Percentiles rank a stretch among this genome's conserved stretches.
These are phyloP conservation scores for Archips crataeganus DNA, from an alignment of 2,888 invertebrate genomes.

Conservation along the genomic window DNA sequence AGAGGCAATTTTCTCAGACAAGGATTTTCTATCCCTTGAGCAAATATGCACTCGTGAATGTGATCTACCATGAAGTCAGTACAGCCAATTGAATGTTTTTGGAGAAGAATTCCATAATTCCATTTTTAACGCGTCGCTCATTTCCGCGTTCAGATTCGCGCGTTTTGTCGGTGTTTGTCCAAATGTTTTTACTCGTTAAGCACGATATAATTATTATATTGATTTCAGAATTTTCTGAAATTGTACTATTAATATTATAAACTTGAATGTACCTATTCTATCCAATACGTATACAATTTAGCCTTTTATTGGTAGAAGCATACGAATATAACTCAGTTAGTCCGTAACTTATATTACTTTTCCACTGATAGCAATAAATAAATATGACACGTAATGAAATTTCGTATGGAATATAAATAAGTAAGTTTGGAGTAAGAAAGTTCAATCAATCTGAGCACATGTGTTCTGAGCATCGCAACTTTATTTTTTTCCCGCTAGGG, in stretches of 20 bases:
- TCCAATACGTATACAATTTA: not conserved
- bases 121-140: not conserved
- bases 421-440: slow-evolving; percentile 51
- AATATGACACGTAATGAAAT: slow-evolving; percentile 37
- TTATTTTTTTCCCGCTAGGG: slow-evolving; percentile 57
- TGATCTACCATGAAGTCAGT: slow-evolving; percentile 64
- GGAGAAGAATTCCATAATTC: slow-evolving; percentile 44
- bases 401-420: slow-evolving; percentile 45
- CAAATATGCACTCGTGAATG: slow-evolving; percentile 74
- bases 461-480: slow-evolving; percentile 51
- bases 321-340: slow-evolving; percentile 3
- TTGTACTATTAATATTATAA: not conserved
- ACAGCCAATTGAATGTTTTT: slow-evolving; percentile 73
- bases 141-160: not conserved
- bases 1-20: slow-evolving; percentile 71
- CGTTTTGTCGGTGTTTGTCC: not conserved
- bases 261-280: not conserved
- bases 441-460: slow-evolving; percentile 46
- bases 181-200: not conserved
- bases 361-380: slow-evolving; percentile 24
- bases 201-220: not conserved
- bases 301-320: not conserved
- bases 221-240: not conserved
- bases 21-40: slow-evolving; percentile 73
- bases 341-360: slow-evolving; percentile 22